Conservation (phyloP, 2,113 vertebrate species). For the Scomber japonicus region DNA sequence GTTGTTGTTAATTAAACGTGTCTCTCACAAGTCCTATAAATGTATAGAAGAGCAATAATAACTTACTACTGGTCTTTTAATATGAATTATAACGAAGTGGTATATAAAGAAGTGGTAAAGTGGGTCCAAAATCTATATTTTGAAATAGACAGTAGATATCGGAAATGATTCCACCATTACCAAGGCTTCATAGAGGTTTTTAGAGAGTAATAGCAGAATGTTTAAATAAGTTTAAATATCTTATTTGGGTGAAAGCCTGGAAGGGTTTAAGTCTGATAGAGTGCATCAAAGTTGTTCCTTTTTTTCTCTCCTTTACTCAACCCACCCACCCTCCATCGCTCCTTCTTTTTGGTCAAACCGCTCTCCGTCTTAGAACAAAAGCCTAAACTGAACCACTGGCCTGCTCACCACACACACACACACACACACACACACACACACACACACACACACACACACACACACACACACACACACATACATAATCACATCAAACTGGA, state of each 20-base stretch:
- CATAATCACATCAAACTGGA: constrained; percentile 55
- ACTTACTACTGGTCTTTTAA: not conserved
- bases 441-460: not conserved
- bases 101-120: not conserved
- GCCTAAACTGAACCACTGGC: constrained; percentile 19
- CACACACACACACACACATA: constrained; percentile 18
- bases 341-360: constrained; percentile 16
- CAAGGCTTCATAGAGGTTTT: not conserved
- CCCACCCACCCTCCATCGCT: too few relatives aligned
- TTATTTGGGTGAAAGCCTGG: not conserved
- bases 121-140: not conserved
- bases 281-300: not conserved
- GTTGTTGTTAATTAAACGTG: too few relatives aligned
- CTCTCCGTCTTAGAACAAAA: constrained; percentile 29
- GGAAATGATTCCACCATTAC: too few relatives aligned
- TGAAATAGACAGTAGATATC: not conserved
- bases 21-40: not conserved
- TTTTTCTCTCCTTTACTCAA: not conserved
- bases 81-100: not conserved
- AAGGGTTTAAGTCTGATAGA: constrained; percentile 10
- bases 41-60: not conserved
- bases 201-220: not conserved
- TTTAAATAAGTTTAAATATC: constrained; percentile 19
- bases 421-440: too few relatives aligned
- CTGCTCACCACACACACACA: constrained; percentile 12